Percentiles rank a stretch among this genome's conserved stretches.
These are phyloP conservation scores for Drosophila yakuba DNA, from an alignment of 1,140 invertebrate genomes.

Conservation along the genomic window DNA sequence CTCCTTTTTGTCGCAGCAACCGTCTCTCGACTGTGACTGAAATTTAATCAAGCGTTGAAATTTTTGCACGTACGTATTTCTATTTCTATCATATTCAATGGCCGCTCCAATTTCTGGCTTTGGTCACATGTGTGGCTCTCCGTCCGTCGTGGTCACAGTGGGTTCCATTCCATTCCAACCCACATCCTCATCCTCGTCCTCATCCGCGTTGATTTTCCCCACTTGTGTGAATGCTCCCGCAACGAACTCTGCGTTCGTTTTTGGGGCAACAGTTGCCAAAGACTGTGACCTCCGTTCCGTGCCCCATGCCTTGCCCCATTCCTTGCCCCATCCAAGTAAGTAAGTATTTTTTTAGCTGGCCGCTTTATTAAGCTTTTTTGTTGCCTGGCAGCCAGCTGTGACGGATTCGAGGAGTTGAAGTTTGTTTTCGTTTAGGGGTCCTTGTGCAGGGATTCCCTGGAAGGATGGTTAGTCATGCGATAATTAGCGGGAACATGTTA, in stretches of 20 bases:
- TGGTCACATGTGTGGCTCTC: constrained; percentile 65
- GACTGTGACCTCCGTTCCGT: constrained; percentile 51
- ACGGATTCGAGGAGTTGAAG: constrained; percentile 57
- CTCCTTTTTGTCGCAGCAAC: constrained; percentile 13
- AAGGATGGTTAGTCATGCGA: constrained; percentile 12
- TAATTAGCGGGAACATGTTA: constrained; percentile 25
- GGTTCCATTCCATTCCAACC: background rate
- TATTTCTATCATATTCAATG: constrained; percentile 77
- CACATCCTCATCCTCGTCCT: background rate
- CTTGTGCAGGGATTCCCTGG: constrained; percentile 5
- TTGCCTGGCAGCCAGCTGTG: constrained; percentile 58
- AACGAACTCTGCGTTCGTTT: constrained; percentile 48
- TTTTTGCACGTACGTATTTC: constrained; percentile 78
- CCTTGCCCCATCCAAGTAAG: too few species aligned
- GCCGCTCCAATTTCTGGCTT: constrained; percentile 43
- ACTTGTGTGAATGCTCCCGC: constrained; percentile 65
- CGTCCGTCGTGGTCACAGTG: constrained; percentile 44
- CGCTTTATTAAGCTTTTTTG: constrained; percentile 71
- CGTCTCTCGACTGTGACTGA: constrained; percentile 57
- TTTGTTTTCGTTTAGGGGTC: constrained; percentile 37
- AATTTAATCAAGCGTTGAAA: constrained; percentile 82
- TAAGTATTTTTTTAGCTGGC: constrained; percentile 15
- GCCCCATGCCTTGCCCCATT: background rate
- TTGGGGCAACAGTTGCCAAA: constrained; percentile 71
- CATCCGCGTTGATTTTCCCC: constrained; percentile 1